These are phyloP conservation scores for Drosophila nigrodunni DNA, from an alignment of 1,140 invertebrate genomes.

Conservation along the genomic window DNA sequence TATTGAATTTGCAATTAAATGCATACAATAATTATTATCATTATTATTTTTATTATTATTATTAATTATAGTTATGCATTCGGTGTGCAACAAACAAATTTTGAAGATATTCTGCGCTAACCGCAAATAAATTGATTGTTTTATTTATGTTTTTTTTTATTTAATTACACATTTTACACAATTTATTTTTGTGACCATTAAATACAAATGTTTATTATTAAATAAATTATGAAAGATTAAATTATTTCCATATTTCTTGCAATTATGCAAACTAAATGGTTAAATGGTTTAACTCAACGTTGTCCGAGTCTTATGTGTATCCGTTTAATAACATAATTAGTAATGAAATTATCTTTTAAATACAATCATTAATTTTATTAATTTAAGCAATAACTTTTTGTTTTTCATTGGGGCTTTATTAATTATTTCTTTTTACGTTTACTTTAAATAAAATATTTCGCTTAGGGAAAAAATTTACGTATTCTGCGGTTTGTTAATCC, in stretches of 20 bases:
- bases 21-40: constrained; percentile 44
- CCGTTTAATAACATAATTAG: background rate
- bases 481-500: no score
- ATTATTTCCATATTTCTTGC: background rate
- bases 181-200: background rate
- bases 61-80: constrained; percentile 22
- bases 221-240: background rate
- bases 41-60: constrained; percentile 36
- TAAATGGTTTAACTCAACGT: background rate
- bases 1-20: constrained; percentile 63
- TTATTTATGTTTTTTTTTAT: constrained; percentile 3
- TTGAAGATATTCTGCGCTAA: constrained; percentile 22
- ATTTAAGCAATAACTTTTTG: no score
- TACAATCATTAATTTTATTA: no score
- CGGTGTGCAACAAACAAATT: constrained; percentile 28
- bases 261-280: background rate
- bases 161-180: constrained; percentile 1
- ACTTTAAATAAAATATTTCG: no score
- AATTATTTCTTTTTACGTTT: background rate
- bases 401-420: no score
- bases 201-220: background rate
- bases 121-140: constrained; percentile 10
- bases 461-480: no score
- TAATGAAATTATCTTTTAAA: no score
- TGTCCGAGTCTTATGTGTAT: background rate